phyloP scores from a whole-genome alignment of 2,888 invertebrate species.

The Caenorhabditis afra region DNA sequence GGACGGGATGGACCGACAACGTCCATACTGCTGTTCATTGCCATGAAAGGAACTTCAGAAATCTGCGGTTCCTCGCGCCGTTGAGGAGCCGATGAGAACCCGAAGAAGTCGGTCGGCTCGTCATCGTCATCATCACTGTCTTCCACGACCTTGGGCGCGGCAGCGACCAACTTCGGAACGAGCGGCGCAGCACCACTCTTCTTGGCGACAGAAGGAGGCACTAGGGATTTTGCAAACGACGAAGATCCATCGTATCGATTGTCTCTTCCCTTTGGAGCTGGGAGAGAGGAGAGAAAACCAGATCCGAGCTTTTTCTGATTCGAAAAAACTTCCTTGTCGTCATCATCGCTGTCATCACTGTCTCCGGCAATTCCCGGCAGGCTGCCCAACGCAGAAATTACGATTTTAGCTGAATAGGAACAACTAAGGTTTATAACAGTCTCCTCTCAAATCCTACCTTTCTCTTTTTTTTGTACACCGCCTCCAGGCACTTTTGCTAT shows the following conservation, averaged over 20 bases:
- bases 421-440: background rate
- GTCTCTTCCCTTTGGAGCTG: constrained; percentile 56
- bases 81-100: constrained; percentile 51
- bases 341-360: constrained; percentile 55
- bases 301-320: constrained; percentile 33
- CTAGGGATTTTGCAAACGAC: constrained; percentile 12
- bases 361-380: constrained; percentile 27
- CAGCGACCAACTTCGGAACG: background rate
- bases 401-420: constrained; percentile 37
- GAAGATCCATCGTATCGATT: constrained; percentile 24
- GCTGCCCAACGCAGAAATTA: constrained; percentile 63
- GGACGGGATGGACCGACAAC: constrained; percentile 68
- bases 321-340: background rate
- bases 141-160: constrained; percentile 22
- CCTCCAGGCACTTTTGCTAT: constrained; percentile 37
- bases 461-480: background rate
- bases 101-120: constrained; percentile 65
- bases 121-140: constrained; percentile 58
- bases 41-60: constrained; percentile 52
- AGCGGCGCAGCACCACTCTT: background rate
- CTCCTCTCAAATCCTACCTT: background rate
- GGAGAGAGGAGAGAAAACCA: constrained; percentile 31
- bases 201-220: constrained; percentile 40
- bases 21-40: constrained; percentile 53
- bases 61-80: constrained; percentile 2